Percentiles rank a stretch among this genome's conserved stretches.
Conservation (phyloP, 2,888 invertebrate genomes). For the Leptopilina myrica region DNA sequence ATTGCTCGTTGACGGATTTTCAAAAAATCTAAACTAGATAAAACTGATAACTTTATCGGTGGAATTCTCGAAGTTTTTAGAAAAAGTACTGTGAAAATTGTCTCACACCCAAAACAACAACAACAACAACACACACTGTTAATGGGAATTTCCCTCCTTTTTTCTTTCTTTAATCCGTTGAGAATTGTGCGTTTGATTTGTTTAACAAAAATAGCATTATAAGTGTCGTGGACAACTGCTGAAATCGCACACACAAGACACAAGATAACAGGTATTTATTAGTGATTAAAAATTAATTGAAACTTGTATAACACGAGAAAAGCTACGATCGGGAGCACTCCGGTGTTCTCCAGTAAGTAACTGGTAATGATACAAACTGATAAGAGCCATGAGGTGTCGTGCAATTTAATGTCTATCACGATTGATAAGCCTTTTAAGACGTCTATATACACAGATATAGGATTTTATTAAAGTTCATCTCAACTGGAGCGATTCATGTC, state of each 20-base stretch:
- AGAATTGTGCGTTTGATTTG: conserved; percentile 28
- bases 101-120: neutral
- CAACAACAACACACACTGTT: neutral
- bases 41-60: neutral
- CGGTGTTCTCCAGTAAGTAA: conserved; percentile 57
- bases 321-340: conserved; percentile 39
- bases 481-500: neutral
- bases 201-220: conserved; percentile 21
- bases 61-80: conserved; percentile 14
- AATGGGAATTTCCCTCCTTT: too few species aligned
- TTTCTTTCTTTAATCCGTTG: neutral
- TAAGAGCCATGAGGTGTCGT: conserved; percentile 62
- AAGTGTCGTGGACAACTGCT: conserved; percentile 40
- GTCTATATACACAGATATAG: neutral
- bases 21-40: neutral
- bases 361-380: conserved; percentile 69
- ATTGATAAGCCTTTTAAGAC: conserved; percentile 27
- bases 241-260: neutral
- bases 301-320: neutral
- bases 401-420: conserved; percentile 59
- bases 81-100: neutral
- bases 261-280: neutral
- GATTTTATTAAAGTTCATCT: neutral
- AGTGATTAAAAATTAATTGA: neutral
- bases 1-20: conserved; percentile 15